phyloP scores from a whole-genome alignment of 2,113 vertebrate species.

The Lagopus muta region DNA sequence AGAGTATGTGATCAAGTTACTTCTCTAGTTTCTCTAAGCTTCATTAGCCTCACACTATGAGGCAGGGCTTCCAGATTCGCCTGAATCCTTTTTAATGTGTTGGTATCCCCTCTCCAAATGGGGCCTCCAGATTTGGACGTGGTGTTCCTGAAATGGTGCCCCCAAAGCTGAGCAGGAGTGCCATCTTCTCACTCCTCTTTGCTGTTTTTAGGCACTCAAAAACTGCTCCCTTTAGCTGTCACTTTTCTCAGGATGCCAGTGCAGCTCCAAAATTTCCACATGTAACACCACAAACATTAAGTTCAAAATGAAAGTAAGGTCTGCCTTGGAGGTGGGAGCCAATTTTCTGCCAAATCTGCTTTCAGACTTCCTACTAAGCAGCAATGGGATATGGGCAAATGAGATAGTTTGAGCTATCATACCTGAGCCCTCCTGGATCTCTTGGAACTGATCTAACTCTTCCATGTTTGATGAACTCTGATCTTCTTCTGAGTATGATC shows the following conservation, averaged over 20 bases:
- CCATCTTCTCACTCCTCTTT: not conserved
- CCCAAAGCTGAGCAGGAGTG: not conserved
- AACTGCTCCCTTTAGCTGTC: not conserved
- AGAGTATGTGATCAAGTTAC: not conserved
- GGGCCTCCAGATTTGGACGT: not conserved
- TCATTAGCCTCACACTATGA: conserved; percentile 25
- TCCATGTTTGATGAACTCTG: conserved; percentile 90
- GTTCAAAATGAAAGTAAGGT: conserved; percentile 3
- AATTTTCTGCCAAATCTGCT: not conserved
- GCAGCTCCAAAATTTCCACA: not conserved
- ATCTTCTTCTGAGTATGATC: conserved; percentile 93
- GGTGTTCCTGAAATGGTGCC: not conserved
- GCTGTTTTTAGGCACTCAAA: not conserved
- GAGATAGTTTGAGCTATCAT: not conserved
- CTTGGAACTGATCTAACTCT: conserved; percentile 89
- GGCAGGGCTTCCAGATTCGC: not conserved
- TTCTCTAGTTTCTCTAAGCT: conserved; percentile 10
- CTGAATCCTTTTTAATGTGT: not conserved
- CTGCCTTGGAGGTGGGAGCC: not conserved
- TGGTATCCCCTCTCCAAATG: not conserved
- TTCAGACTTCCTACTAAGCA: conserved; percentile 5
- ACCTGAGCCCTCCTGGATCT: conserved; percentile 87
- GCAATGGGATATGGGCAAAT: not conserved
- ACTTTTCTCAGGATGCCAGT: not conserved
- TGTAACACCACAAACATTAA: not conserved